A percentile compares a stretch with the other conserved stretches of the same genome.
phyloP scores from a whole-genome alignment of 2,888 invertebrate species.

The Plebejus anna region DNA sequence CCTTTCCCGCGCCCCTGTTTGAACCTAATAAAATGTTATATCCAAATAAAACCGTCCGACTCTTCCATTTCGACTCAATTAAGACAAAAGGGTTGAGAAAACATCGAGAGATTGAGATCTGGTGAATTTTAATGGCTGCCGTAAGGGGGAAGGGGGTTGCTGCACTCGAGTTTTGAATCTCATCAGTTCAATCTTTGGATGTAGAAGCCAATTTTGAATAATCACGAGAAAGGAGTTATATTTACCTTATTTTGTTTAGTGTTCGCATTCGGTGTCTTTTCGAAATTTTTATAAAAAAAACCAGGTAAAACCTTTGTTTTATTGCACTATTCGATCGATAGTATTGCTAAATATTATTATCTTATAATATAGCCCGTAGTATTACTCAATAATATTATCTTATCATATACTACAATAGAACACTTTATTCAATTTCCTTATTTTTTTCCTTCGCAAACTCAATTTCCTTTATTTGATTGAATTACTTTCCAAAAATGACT shows the following conservation, averaged over 20 bases:
- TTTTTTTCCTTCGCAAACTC: no score
- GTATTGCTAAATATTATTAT: no score
- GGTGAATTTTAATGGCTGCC: constrained; percentile 21
- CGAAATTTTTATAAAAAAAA: no score
- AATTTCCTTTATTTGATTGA: no score
- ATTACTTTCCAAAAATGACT: no score
- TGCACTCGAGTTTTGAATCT: constrained; percentile 30
- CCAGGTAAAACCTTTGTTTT: no score
- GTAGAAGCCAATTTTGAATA: neutral
- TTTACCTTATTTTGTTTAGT: neutral
- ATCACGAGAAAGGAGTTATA: neutral
- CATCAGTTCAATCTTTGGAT: constrained; percentile 28
- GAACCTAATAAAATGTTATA: constrained; percentile 11
- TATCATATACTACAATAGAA: no score
- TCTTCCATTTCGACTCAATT: constrained; percentile 16
- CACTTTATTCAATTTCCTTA: no score
- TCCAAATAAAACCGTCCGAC: constrained; percentile 10
- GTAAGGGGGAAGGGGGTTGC: neutral
- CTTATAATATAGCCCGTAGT: no score
- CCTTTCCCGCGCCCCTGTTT: neutral
- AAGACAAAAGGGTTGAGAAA: constrained; percentile 17
- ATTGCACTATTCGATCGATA: no score
- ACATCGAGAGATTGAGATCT: constrained; percentile 18
- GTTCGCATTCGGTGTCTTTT: neutral
- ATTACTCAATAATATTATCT: no score